A percentile compares a stretch with the other conserved stretches of the same genome.
These are phyloP conservation scores for Hydrolagus affinis DNA, from an alignment of 2,113 vertebrate species.

Conservation along the genomic window DNA sequence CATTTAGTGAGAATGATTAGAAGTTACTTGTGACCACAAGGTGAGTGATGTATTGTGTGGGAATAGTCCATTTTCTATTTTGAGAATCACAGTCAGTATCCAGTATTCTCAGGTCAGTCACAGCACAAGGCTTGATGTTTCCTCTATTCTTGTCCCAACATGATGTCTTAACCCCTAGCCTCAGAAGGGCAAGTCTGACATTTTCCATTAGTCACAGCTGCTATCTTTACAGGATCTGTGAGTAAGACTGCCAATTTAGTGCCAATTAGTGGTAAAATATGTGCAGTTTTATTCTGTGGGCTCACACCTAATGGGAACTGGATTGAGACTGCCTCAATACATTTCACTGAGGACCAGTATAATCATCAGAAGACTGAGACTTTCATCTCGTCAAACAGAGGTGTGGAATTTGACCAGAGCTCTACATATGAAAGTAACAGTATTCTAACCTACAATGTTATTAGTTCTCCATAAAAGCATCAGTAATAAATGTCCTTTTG, in stretches of 20 bases:
- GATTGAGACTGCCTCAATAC: neutral
- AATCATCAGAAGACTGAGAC: neutral
- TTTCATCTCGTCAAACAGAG: neutral
- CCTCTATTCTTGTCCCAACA: neutral
- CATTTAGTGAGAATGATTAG: neutral
- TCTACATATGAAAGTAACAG: neutral
- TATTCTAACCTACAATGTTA: neutral
- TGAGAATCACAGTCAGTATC: neutral
- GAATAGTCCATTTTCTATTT: neutral
- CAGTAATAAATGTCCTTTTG: no score
- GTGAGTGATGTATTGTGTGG: neutral
- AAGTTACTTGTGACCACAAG: neutral
- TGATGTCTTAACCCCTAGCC: constrained; percentile 5
- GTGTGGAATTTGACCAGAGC: neutral
- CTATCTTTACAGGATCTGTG: neutral
- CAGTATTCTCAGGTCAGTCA: neutral
- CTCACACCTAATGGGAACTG: neutral
- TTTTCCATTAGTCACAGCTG: constrained; percentile 18
- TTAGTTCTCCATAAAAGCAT: no score
- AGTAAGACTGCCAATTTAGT: constrained; percentile 11
- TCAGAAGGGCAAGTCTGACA: constrained; percentile 6
- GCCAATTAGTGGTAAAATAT: constrained; percentile 20
- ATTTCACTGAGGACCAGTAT: neutral
- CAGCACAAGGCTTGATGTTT: neutral
- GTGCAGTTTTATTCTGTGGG: neutral